Evolutionary conservation across 2,888 invertebrate species (phyloP).

Genomic region (Kryphioiulus occultus): DNA sequence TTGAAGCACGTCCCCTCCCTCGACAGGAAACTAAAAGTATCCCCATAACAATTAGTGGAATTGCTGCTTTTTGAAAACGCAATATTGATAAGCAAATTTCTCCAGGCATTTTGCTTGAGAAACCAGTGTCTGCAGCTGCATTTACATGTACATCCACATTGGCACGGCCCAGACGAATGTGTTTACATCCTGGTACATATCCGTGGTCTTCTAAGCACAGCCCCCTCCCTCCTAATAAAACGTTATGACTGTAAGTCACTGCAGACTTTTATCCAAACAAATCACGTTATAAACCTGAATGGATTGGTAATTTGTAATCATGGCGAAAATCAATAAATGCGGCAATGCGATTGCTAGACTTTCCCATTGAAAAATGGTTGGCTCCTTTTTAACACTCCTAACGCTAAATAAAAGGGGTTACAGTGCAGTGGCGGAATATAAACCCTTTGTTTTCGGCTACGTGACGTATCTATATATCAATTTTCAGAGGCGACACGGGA

Average conservation of each 20-base stretch:
- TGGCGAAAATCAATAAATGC: constrained; percentile 11
- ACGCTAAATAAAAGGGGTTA: constrained; percentile 9
- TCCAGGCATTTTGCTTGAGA: neutral
- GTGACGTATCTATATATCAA: neutral
- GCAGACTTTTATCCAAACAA: constrained; percentile 20
- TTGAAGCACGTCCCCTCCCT: neutral
- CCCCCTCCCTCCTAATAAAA: neutral
- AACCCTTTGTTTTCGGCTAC: neutral
- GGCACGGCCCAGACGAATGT: neutral
- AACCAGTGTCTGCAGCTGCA: neutral
- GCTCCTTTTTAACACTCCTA: neutral
- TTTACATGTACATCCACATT: too few relatives aligned
- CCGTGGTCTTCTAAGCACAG: neutral
- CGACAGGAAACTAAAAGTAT: neutral
- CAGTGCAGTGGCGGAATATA: neutral
- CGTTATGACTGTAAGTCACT: neutral
- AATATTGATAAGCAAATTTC: neutral
- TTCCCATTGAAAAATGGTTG: neutral
- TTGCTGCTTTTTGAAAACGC: neutral
- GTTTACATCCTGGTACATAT: neutral
- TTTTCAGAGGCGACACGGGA: neutral
- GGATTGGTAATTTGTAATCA: constrained; percentile 28
- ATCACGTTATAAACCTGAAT: constrained; percentile 22
- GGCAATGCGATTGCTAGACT: neutral
- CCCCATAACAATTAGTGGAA: constrained; percentile 7